Conservation (phyloP, 2,797 vertebrate genomes). For the Lacerta agilis region DNA sequence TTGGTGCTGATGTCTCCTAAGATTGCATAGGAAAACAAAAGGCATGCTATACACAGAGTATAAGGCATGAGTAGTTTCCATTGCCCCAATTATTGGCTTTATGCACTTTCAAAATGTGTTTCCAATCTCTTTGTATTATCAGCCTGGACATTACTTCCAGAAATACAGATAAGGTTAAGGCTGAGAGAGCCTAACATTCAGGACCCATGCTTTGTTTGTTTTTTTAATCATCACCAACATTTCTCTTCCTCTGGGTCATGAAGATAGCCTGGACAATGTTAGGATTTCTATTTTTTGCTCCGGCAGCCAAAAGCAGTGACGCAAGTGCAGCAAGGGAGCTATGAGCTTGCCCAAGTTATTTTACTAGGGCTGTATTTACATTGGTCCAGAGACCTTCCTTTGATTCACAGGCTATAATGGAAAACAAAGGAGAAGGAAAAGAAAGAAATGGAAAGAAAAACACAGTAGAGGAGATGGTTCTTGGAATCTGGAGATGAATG, state of each 20-base stretch:
- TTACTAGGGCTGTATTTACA: constrained; percentile 64
- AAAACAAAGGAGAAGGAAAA: constrained; percentile 62
- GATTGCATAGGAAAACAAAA: constrained; percentile 69
- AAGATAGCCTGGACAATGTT: constrained; percentile 70
- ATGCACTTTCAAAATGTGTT: constrained; percentile 69
- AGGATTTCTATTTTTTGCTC: constrained; percentile 64
- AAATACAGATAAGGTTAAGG: constrained; percentile 69
- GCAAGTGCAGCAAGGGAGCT: constrained; percentile 61
- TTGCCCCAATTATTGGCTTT: constrained; percentile 64
- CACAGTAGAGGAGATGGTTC: constrained; percentile 44
- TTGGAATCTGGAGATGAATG: constrained; percentile 31
- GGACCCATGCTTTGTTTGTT: constrained; percentile 65
- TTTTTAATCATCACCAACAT: constrained; percentile 45
- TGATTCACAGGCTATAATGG: constrained; percentile 41
- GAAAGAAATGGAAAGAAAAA: constrained; percentile 66
- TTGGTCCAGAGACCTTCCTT: constrained; percentile 66
- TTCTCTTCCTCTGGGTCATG: constrained; percentile 63
- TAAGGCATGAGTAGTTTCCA: constrained; percentile 64
- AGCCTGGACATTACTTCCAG: constrained; percentile 61
- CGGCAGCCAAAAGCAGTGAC: constrained; percentile 62
- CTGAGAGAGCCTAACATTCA: constrained; percentile 66
- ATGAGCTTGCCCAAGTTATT: constrained; percentile 66
- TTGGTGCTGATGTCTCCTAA: not conserved
- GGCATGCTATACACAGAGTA: constrained; percentile 49
- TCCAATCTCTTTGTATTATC: constrained; percentile 70